Evolutionary conservation across 1,140 invertebrate genomes (phyloP).

Genomic region (Penaeus indicus): DNA sequence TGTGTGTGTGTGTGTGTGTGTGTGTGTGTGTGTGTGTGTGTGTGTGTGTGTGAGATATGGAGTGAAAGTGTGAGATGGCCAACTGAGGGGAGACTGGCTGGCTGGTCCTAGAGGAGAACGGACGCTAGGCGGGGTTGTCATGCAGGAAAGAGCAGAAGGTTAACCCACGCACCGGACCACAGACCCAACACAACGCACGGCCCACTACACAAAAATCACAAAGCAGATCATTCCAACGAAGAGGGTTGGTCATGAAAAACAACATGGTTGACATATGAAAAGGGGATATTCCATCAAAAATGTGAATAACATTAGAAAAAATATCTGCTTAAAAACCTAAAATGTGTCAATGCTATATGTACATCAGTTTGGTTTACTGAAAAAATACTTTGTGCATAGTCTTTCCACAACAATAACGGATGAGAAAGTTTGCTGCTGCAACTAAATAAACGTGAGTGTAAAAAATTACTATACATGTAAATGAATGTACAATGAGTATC

Average conservation of each 20-base stretch:
- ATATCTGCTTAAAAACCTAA: conserved; percentile 32
- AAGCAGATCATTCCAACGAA: conserved; percentile 58
- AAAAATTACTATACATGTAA: too few relatives aligned
- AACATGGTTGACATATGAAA: conserved; percentile 58
- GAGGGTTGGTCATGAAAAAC: conserved; percentile 50
- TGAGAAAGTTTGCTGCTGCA: background rate
- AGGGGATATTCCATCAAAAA: conserved; percentile 56
- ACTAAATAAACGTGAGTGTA: too few relatives aligned
- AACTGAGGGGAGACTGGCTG: conserved; percentile 46
- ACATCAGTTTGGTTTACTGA: background rate
- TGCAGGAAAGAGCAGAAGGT: conserved; percentile 53
- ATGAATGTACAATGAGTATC: too few relatives aligned
- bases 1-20: background rate
- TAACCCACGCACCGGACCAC: conserved; percentile 46
- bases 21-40: background rate
- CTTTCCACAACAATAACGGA: too few relatives aligned
- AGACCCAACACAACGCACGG: conserved; percentile 58
- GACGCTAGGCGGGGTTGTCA: conserved; percentile 54
- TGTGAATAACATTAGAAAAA: conserved; percentile 43
- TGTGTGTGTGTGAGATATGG: conserved; percentile 2
- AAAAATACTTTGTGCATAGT: too few relatives aligned
- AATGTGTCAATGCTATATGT: background rate
- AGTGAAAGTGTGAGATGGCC: background rate
- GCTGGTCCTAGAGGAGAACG: conserved; percentile 51
- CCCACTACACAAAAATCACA: conserved; percentile 61